phyloP scores from a whole-genome alignment of 1,140 invertebrate species.

The Atta colombica region DNA sequence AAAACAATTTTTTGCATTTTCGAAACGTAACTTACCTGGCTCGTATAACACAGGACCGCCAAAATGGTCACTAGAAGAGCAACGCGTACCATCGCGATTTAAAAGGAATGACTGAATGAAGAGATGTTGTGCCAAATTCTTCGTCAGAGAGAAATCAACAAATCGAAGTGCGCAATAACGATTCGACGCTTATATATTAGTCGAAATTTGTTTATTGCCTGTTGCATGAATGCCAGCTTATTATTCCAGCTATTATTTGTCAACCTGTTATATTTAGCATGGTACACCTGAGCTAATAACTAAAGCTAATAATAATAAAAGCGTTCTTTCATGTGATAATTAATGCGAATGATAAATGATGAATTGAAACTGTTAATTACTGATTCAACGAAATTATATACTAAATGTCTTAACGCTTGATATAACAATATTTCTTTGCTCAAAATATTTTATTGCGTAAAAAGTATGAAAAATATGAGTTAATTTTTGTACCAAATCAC shows the following conservation, averaged over 20 bases:
- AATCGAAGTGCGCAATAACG: not conserved
- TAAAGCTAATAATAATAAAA: not conserved
- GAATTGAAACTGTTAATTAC: constrained; percentile 41
- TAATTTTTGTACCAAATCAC: not conserved
- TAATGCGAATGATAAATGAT: not conserved
- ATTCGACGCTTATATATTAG: constrained; percentile 33
- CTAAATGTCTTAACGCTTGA: constrained; percentile 19
- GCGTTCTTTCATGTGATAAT: not conserved
- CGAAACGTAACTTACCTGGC: constrained; percentile 22
- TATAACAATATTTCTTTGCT: constrained; percentile 5
- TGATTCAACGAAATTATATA: constrained; percentile 31
- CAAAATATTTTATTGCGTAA: not conserved
- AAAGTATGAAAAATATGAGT: not conserved
- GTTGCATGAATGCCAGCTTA: not conserved
- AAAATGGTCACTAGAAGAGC: constrained; percentile 7
- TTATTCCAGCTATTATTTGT: constrained; percentile 2
- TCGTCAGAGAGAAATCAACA: not conserved
- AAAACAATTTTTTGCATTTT: not conserved
- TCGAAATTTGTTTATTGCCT: constrained; percentile 3
- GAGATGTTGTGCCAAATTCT: not conserved
- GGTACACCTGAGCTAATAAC: constrained; percentile 19
- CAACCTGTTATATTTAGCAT: constrained; percentile 30
- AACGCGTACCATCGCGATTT: constrained; percentile 27
- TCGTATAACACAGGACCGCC: not conserved
- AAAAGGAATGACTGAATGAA: not conserved